Evolutionary conservation across 2,113 vertebrate species (phyloP).

Genomic region (Tyto alba): DNA sequence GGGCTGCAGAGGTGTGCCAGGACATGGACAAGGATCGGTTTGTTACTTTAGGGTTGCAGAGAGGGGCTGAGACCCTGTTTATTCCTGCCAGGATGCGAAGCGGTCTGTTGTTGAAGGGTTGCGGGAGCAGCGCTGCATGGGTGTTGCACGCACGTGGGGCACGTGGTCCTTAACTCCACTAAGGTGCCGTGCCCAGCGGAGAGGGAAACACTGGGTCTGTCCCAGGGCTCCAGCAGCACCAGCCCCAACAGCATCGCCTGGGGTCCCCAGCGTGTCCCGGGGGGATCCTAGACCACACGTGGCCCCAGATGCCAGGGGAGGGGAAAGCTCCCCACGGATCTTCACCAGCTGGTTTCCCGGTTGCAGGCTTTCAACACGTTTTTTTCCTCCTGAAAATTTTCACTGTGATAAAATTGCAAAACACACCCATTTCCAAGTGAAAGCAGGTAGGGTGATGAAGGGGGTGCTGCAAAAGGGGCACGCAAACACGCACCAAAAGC

Average conservation of each 20-base stretch:
- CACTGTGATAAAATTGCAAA: background rate
- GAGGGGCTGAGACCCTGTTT: background rate
- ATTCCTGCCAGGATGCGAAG: background rate
- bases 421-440: background rate
- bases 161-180: background rate
- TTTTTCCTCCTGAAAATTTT: background rate
- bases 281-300: fast-evolving
- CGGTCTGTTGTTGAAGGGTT: background rate
- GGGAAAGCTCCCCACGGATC: background rate
- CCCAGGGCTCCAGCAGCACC: background rate
- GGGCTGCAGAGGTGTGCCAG: no score
- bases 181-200: fast-evolving
- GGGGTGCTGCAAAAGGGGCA: background rate
- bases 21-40: fast-evolving
- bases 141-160: background rate
- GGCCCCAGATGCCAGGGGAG: background rate
- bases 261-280: fast-evolving
- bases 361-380: background rate
- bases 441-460: background rate
- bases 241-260: fast-evolving
- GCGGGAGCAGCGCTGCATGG: fast-evolving
- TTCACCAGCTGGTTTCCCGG: background rate
- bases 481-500: fast-evolving
- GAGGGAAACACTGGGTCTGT: fast-evolving
- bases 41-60: background rate